Conservation (phyloP, 2,113 vertebrate species). For the Glareola pratincola region DNA sequence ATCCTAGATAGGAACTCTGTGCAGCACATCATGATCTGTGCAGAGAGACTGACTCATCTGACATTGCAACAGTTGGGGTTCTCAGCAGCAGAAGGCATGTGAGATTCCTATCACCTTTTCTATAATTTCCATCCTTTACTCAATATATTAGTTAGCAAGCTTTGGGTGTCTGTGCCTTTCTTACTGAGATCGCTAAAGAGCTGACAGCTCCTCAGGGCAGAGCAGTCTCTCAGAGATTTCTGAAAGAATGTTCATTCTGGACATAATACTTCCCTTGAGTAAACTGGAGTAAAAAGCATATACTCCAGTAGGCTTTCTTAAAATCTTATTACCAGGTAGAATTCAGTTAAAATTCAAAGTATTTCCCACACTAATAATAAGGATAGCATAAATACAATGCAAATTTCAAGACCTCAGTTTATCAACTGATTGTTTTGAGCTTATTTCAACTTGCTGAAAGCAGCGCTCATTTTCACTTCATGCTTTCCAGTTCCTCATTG, state of each 20-base stretch:
- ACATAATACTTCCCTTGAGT: background rate
- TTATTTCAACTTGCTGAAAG: background rate
- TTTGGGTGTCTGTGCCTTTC: background rate
- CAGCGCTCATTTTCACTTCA: background rate
- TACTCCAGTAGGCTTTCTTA: background rate
- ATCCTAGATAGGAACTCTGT: background rate
- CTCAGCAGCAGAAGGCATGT: background rate
- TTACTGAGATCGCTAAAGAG: background rate
- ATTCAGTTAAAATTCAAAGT: background rate
- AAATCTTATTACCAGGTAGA: background rate
- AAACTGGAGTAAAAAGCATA: background rate
- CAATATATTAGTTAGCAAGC: background rate
- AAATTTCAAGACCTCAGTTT: background rate
- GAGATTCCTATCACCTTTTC: background rate
- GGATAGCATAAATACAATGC: background rate
- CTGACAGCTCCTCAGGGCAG: rapidly evolving
- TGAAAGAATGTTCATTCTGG: background rate
- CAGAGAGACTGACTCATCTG: background rate
- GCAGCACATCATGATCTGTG: background rate
- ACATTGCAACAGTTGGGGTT: background rate
- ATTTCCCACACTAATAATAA: background rate
- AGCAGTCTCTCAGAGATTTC: background rate
- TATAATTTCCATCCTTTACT: background rate
- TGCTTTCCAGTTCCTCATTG: background rate
- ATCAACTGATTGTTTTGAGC: background rate